Evolutionary conservation across 1,140 invertebrate species (phyloP).

Genomic region (Drosophila malerkotliana): DNA sequence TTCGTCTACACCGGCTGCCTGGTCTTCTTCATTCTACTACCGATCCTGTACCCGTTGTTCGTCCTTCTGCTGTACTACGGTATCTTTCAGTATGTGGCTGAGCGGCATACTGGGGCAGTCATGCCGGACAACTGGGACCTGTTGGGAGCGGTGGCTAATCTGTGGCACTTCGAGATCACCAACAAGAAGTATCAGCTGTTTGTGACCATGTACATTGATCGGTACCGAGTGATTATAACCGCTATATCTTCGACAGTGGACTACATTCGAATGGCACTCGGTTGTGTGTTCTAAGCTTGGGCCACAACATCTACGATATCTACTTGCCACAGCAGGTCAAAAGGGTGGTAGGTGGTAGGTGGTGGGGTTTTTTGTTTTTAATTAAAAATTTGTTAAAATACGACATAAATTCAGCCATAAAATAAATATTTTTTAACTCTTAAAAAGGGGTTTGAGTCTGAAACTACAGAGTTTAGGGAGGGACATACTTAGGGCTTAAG

Average conservation of each 20-base stretch:
- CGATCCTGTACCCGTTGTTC: conserved; percentile 50
- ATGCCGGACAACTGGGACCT: conserved; percentile 39
- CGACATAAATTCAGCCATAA: no score
- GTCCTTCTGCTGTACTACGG: conserved; percentile 53
- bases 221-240: conserved; percentile 61
- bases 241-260: conserved; percentile 66
- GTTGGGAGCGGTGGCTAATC: conserved; percentile 15
- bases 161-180: conserved; percentile 57
- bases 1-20: conserved; percentile 43
- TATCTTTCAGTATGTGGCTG: conserved; percentile 49
- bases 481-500: no score
- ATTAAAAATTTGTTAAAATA: not conserved
- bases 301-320: not conserved
- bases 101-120: conserved; percentile 28
- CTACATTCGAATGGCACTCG: conserved; percentile 66
- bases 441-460: no score
- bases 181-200: conserved; percentile 59
- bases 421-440: no score
- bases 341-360: not conserved
- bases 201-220: conserved; percentile 64
- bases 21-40: conserved; percentile 60
- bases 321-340: not conserved
- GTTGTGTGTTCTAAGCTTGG: conserved; percentile 43
- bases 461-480: no score
- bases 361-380: no score